phyloP scores from a whole-genome alignment of 1,140 invertebrate species.

The Eubasilissa regina region DNA sequence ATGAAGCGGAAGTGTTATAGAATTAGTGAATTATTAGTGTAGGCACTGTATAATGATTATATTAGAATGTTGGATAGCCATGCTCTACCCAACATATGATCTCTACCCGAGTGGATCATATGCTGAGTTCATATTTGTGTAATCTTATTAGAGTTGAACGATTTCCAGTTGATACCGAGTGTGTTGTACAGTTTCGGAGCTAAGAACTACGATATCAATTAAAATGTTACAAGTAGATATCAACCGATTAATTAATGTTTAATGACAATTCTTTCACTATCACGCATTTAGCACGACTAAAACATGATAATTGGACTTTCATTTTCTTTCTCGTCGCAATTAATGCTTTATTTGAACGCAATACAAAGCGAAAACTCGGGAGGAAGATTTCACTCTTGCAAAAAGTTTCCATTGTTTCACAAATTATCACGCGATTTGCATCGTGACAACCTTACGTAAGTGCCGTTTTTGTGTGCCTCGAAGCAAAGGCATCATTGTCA shows the following conservation, averaged over 20 bases:
- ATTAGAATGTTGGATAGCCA: no score
- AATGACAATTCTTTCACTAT: not conserved
- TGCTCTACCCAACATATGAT: no score
- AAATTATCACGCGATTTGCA: conserved; percentile 8
- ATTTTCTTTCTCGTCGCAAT: conserved; percentile 4
- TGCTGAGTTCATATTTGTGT: no score
- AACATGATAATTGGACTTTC: not conserved
- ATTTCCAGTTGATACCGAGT: no score
- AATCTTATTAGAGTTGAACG: no score
- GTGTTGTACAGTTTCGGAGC: no score
- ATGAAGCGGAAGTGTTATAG: no score
- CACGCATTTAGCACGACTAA: not conserved
- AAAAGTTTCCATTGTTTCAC: conserved; percentile 4
- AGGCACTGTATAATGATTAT: no score
- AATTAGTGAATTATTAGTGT: no score
- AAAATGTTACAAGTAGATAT: no score
- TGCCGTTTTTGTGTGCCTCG: not conserved
- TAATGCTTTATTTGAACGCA: not conserved
- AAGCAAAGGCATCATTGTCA: not conserved
- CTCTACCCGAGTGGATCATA: no score
- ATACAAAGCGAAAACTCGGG: not conserved
- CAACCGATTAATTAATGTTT: not conserved
- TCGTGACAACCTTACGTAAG: conserved; percentile 10
- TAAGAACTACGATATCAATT: no score
- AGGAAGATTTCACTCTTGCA: conserved; percentile 19